Evolutionary conservation across 2,797 vertebrate genomes (phyloP).

Genomic region (Acanthiza pusilla): DNA sequence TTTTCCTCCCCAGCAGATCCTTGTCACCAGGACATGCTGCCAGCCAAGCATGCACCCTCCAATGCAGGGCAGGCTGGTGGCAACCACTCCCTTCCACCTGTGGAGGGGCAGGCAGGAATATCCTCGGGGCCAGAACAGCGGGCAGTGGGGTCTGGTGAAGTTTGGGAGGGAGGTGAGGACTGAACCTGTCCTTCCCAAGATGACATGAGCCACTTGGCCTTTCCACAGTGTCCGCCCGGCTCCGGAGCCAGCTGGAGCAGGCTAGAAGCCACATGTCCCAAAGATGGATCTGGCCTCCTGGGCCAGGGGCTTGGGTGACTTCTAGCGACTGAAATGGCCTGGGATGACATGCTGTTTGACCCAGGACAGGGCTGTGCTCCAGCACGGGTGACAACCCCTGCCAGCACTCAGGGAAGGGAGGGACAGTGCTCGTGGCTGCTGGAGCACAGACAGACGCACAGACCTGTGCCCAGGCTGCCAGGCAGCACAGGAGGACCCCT

Average conservation of each 20-base stretch:
- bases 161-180: not conserved
- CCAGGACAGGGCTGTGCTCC: not conserved
- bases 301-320: slow-evolving; percentile 19
- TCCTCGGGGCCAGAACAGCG: not conserved
- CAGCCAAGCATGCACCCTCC: not conserved
- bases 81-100: fast-evolving
- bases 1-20: not conserved
- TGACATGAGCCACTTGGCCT: slow-evolving; percentile 14
- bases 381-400: not conserved
- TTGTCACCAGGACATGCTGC: not conserved
- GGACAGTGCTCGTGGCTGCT: not conserved
- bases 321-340: not conserved
- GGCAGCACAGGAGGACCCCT: not conserved
- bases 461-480: fast-evolving
- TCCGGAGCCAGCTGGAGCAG: slow-evolving; percentile 11
- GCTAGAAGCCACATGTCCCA: not conserved
- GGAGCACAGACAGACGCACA: not conserved
- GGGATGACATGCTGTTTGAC: not conserved
- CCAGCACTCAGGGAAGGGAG: not conserved
- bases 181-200: not conserved
- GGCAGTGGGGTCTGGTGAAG: not conserved
- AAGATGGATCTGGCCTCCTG: not conserved
- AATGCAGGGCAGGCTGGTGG: not conserved
- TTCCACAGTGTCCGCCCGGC: not conserved
- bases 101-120: not conserved